A percentile compares a stretch with the other conserved stretches of the same genome.
phyloP scores from a whole-genome alignment of 2,888 invertebrate species.

The Tenthredo mesomela region DNA sequence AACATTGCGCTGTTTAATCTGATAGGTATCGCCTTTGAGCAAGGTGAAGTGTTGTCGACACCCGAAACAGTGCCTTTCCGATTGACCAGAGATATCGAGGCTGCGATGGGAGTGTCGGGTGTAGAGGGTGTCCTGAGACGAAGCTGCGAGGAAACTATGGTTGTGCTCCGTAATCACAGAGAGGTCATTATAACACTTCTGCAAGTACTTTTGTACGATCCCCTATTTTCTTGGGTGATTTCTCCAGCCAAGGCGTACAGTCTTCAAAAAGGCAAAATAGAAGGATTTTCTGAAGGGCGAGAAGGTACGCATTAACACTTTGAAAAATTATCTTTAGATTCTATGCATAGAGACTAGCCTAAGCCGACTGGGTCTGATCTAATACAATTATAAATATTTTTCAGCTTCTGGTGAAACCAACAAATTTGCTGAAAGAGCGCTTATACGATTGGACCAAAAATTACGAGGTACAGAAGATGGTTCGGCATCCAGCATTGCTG shows the following conservation, averaged over 20 bases:
- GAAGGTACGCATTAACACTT: constrained; percentile 54
- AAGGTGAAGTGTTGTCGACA: constrained; percentile 92
- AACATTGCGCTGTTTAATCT: constrained; percentile 33
- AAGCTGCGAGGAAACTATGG: constrained; percentile 94
- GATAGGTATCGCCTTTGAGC: constrained; percentile 96
- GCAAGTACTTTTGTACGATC: constrained; percentile 96
- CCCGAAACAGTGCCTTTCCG: constrained; percentile 98
- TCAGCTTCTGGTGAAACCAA: constrained; percentile 78
- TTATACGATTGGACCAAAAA: constrained; percentile 91
- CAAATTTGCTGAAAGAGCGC: constrained; percentile 89
- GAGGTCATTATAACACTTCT: constrained; percentile 93
- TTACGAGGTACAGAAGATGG: constrained; percentile 92
- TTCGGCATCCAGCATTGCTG: constrained; percentile 84
- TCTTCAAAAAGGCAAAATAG: constrained; percentile 77
- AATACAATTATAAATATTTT: constrained; percentile 1
- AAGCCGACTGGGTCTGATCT: background rate
- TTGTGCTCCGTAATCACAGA: constrained; percentile 89
- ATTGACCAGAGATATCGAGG: constrained; percentile 94
- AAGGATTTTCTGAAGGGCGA: constrained; percentile 56
- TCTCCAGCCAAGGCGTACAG: constrained; percentile 82
- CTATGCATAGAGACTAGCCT: too few relatives aligned
- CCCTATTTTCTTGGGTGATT: constrained; percentile 94
- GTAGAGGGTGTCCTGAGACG: constrained; percentile 94
- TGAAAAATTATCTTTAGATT: background rate
- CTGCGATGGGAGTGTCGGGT: constrained; percentile 95